Conservation (phyloP, 2,113 vertebrate genomes). For the Hiodon tergisus region DNA sequence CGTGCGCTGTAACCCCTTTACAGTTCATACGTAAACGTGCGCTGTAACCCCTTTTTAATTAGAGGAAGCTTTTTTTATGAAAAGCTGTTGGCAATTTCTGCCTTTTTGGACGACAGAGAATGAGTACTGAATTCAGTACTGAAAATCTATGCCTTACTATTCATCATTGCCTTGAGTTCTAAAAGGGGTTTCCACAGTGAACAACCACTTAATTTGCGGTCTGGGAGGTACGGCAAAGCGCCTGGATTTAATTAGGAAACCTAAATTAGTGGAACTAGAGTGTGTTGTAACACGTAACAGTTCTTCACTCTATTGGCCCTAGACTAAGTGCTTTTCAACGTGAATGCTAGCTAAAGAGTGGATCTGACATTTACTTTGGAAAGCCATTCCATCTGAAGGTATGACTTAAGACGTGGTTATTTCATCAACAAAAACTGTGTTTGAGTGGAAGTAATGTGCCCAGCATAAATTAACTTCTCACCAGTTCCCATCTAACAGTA, state of each 20-base stretch:
- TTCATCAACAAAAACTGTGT: too few relatives aligned
- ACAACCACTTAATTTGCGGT: not conserved
- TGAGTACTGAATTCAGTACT: not conserved
- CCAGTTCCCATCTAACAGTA: too few relatives aligned
- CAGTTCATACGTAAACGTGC: too few relatives aligned
- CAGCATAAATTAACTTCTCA: too few relatives aligned
- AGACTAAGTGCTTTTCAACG: not conserved
- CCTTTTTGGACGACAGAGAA: not conserved
- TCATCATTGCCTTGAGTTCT: not conserved
- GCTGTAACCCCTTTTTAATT: too few relatives aligned
- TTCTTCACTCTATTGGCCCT: constrained; percentile 14
- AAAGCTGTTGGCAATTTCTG: constrained; percentile 13
- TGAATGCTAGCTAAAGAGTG: not conserved
- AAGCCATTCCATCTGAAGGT: not conserved
- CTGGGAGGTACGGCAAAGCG: not conserved
- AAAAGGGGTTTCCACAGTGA: not conserved
- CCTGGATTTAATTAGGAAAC: constrained; percentile 11
- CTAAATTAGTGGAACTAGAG: not conserved
- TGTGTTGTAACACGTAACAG: not conserved
- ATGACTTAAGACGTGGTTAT: too few relatives aligned
- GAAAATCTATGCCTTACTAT: constrained; percentile 1
- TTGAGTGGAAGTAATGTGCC: too few relatives aligned
- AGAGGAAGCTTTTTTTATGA: too few relatives aligned
- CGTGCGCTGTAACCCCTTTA: too few relatives aligned
- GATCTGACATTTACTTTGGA: not conserved